A percentile compares a stretch with the other conserved stretches of the same genome.
These are phyloP conservation scores for Dendrolimus pini DNA, from an alignment of 2,888 invertebrate species.

Conservation along the genomic window DNA sequence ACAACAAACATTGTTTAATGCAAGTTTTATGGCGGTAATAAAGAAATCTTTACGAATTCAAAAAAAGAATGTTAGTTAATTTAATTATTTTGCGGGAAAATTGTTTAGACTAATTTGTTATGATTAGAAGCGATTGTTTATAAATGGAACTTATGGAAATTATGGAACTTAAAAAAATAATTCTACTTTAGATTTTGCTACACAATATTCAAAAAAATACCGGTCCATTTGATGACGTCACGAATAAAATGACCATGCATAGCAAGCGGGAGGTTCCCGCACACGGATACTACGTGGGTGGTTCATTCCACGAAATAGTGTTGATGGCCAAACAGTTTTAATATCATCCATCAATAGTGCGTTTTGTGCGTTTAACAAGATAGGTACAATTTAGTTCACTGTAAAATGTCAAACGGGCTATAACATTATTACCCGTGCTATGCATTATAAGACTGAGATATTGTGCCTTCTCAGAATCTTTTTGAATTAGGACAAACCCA, in stretches of 20 bases:
- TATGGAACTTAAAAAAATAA: background rate
- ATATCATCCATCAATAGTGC: constrained; percentile 44
- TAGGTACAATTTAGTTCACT: constrained; percentile 1
- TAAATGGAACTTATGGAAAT: background rate
- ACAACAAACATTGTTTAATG: constrained; percentile 68
- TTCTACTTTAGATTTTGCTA: background rate
- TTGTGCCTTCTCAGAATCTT: no score
- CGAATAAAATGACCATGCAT: constrained; percentile 32
- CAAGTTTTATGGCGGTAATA: constrained; percentile 59
- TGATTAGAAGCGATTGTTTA: no score
- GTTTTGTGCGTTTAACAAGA: constrained; percentile 5
- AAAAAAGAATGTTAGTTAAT: constrained; percentile 22
- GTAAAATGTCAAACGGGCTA: no score
- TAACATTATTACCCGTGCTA: no score
- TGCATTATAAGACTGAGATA: no score
- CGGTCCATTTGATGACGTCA: constrained; percentile 25
- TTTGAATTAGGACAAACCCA: no score
- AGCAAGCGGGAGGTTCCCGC: constrained; percentile 30
- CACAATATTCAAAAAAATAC: constrained; percentile 9
- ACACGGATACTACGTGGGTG: constrained; percentile 58
- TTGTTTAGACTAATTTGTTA: background rate
- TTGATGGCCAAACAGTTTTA: constrained; percentile 40
- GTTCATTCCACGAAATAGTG: constrained; percentile 61
- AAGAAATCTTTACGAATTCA: constrained; percentile 39
- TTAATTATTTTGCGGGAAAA: constrained; percentile 14